Base-by-base conservation (phyloP, 2,888 invertebrate genomes). In the Endotricha flammealis region DNA sequence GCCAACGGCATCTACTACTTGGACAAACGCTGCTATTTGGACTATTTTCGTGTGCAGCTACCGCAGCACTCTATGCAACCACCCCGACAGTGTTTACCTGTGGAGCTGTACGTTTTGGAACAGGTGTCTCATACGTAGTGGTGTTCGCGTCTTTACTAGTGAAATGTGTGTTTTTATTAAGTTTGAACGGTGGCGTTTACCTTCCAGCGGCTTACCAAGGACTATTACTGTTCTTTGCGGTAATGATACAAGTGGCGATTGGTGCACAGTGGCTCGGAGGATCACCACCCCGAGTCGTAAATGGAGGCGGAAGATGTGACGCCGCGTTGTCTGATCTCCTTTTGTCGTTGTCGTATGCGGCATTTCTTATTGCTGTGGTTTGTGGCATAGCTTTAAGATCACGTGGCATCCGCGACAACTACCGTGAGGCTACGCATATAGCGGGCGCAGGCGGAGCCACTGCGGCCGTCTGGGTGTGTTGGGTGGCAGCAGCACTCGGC, bases 121-220 rank as follows among this genome's bases (percentile, higher is more conserved):
- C 93, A 27, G 96, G 96, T 33, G 90, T 94, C 9, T 90, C 95
- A 5, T 93, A 95, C 54, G 93, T 95, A 34, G 89, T 97, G 38
- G 94, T 96, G 41, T 97, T 97, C 75, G 94, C 96, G 24, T 94
- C 97, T 0, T 89, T 98, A 32, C 89, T 98, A 55, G 97, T 97
- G 48, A 97, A 98, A 82, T 95, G 96, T 76, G 95, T 97, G 51
- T 97, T 97, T 73, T 90, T 97, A 42, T 91, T 97, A 51, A 96
- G 96, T 64, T 90, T 97, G 43, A 96, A 97, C 77, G 92, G 94
- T 35, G 96, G 95, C 43, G 95, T 96, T 32, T 97, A 97, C 69
- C 88, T 97, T 36, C 96, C 96, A 35, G 96, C 97, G 4, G 93
- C 95, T 8, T 97, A 97, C 77, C 97, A 97, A 82, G 94, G 92